A percentile compares a stretch with the other conserved stretches of the same genome.
Conservation (phyloP, 2,113 vertebrate genomes). For the Nycticebus coucang region DNA sequence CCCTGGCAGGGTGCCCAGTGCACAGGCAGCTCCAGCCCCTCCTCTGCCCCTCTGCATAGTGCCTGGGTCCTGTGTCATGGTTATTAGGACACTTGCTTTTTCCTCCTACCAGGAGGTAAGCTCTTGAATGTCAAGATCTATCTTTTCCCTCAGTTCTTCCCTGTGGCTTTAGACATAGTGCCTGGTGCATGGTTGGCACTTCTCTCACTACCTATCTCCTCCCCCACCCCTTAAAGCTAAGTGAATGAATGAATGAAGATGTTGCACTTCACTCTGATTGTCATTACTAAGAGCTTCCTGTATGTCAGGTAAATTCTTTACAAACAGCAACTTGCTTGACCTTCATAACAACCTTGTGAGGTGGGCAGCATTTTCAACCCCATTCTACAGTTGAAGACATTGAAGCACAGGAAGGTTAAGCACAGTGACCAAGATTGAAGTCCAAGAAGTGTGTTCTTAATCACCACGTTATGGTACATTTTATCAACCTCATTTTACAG, state of each 20-base stretch:
- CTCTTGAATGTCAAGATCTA: not conserved
- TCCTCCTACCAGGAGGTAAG: not conserved
- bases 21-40: not conserved
- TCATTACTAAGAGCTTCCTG: not conserved
- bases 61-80: not conserved
- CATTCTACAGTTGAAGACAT: not conserved
- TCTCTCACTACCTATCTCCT: not conserved
- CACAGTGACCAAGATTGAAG: not conserved
- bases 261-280: not conserved
- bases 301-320: not conserved
- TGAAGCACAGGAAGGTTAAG: not conserved
- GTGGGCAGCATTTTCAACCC: not conserved
- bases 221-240: not conserved
- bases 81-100: rapidly evolving
- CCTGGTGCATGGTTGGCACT: not conserved
- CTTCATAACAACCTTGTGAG: not conserved
- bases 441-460: not conserved
- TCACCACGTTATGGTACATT: not conserved
- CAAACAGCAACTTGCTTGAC: not conserved
- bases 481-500: not conserved
- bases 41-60: not conserved
- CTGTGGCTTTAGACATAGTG: not conserved
- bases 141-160: not conserved
- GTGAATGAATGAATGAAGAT: not conserved
- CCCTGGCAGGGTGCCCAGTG: not conserved